A percentile compares a stretch with the other conserved stretches of the same genome.
Conservation (phyloP, 2,797 vertebrate species). For the Hippopotamyrus pictus region DNA sequence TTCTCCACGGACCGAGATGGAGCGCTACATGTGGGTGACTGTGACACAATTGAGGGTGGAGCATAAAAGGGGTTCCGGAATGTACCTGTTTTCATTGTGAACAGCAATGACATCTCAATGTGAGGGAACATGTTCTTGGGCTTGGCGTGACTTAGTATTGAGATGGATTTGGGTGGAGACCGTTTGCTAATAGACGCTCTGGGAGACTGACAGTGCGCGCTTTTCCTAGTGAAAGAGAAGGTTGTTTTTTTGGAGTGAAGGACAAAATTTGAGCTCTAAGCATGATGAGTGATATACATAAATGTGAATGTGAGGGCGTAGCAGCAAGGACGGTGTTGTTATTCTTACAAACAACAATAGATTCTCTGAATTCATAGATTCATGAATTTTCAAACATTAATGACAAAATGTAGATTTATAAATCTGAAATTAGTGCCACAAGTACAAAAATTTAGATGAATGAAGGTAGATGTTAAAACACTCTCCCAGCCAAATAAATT, state of each 20-base stretch:
- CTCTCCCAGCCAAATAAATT: neutral
- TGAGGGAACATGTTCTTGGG: conserved; percentile 60
- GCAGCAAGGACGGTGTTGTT: neutral
- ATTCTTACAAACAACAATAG: neutral
- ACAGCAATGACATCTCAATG: conserved; percentile 74
- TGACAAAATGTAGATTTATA: neutral
- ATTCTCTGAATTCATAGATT: neutral
- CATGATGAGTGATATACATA: neutral
- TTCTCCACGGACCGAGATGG: conserved; percentile 78
- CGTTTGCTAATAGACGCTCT: conserved; percentile 45
- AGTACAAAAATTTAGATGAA: neutral
- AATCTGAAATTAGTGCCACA: neutral
- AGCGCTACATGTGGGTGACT: conserved; percentile 71
- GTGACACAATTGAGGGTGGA: conserved; percentile 76
- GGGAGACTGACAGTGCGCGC: conserved; percentile 67
- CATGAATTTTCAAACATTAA: neutral
- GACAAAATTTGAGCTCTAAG: conserved; percentile 36
- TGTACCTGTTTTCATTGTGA: conserved; percentile 77
- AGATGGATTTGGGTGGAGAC: conserved; percentile 60
- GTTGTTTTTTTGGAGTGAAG: conserved; percentile 69
- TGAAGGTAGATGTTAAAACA: neutral
- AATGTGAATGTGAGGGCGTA: neutral
- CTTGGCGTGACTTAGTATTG: conserved; percentile 65
- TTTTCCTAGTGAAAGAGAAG: conserved; percentile 63
- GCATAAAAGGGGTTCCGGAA: conserved; percentile 79